Evolutionary conservation across 2,113 vertebrate species (phyloP).

Genomic region (Leptobrachium ailaonicum): DNA sequence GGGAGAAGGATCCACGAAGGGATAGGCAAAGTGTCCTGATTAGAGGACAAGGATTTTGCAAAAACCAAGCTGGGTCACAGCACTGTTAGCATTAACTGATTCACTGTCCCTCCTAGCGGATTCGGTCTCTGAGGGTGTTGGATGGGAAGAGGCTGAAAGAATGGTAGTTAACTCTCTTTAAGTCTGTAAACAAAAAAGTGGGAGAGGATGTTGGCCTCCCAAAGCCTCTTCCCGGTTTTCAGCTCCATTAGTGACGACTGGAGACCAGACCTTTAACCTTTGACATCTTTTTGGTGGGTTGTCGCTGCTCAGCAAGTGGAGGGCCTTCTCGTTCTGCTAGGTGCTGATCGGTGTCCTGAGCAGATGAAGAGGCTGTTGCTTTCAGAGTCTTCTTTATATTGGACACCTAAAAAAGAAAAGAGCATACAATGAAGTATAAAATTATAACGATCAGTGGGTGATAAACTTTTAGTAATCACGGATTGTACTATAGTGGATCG

Average conservation of each 20-base stretch:
- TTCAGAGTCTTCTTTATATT: slow-evolving; percentile 80
- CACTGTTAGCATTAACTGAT: slow-evolving; percentile 31
- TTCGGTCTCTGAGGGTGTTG: slow-evolving; percentile 15
- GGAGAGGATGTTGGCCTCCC: slow-evolving; percentile 40
- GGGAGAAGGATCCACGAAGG: slow-evolving; percentile 25
- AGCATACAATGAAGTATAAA: no score
- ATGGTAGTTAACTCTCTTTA: not conserved
- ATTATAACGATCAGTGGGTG: no score
- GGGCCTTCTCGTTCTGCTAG: slow-evolving; percentile 72
- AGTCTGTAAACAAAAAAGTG: slow-evolving; percentile 41
- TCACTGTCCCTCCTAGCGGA: slow-evolving; percentile 30
- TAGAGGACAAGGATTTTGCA: slow-evolving; percentile 25
- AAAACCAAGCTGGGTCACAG: slow-evolving; percentile 34
- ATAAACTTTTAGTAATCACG: no score
- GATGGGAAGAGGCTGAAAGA: slow-evolving; percentile 38
- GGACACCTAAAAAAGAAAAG: slow-evolving; percentile 67
- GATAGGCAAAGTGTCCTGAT: slow-evolving; percentile 37
- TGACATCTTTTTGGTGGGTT: slow-evolving; percentile 80
- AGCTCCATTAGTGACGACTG: slow-evolving; percentile 75
- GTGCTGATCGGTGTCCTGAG: slow-evolving; percentile 75
- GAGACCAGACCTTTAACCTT: slow-evolving; percentile 84
- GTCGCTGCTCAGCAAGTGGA: slow-evolving; percentile 73
- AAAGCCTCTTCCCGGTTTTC: slow-evolving; percentile 59
- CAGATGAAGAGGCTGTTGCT: slow-evolving; percentile 69
- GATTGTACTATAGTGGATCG: no score